Evolutionary conservation across 1,140 invertebrate genomes (phyloP), one percentile per base, ranked within the genome.

Genomic region (Cepaea nemoralis): DNA sequence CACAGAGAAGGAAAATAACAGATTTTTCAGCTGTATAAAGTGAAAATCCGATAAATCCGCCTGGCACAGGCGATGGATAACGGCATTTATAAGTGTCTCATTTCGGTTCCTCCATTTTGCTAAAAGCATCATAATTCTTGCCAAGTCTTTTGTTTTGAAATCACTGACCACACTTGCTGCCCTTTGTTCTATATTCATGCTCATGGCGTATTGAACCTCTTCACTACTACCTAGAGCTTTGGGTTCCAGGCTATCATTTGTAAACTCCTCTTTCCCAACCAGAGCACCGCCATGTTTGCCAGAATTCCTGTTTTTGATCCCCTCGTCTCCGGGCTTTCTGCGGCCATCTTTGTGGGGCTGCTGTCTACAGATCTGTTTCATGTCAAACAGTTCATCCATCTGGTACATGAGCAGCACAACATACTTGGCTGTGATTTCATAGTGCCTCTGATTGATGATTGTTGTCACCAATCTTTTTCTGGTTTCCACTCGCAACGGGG

Each of bases 141-240:
- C n/a, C 27, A 80, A 39, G 33, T 80, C 78, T 73, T 80, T 80
- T 12, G 22, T 33, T 59, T 80, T 80, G 5, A 71, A 37, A 35
- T 80, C 42, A 45, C 73, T 33, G 10, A 33, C 69, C 35, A 80
- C 27, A 27, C 24, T 73, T 2, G 73, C 42, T 5, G 37, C 31
- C 59, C 78, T 70, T n/a, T 35, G n/a, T 33, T 80, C 78, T 35
- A 80, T 16, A 48, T 80, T 80, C 27, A 78, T 27, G 12, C 63
- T 69, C 10, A 69, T 1, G 14, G 70, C 24, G 19, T 6, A 12
- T 45, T 16, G 48, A n/a, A 3, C 24, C 33, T 50, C 24, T 6
- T 3, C 73, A 40, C 27, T 14, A 35, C 6, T 31, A 6, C 8
- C 66, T 19, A 39, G n/a, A 37, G 66, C 66, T 12, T 27, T n/a